These are phyloP conservation scores for Belonocnema kinseyi DNA, from an alignment of 1,140 invertebrate species.

Conservation along the genomic window DNA sequence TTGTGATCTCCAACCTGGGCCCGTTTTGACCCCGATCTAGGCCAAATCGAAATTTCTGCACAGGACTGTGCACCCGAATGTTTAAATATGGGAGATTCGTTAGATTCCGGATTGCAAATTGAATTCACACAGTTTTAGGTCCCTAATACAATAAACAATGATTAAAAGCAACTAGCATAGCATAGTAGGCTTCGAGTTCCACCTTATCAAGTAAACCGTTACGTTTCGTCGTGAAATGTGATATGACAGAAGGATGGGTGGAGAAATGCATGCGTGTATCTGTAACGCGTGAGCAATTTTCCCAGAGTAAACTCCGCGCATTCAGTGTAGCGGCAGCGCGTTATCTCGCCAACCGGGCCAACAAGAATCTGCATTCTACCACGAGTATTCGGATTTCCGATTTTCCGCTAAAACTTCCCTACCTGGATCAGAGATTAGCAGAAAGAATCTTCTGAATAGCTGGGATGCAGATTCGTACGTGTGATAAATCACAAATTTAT, in stretches of 20 bases:
- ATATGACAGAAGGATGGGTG: constrained; percentile 10
- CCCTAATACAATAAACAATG: no score
- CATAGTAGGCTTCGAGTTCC: background rate
- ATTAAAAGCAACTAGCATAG: no score
- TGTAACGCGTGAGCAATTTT: constrained; percentile 52
- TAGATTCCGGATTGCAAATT: no score
- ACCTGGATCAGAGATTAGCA: background rate
- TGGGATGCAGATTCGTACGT: background rate
- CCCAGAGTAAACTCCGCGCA: constrained; percentile 44
- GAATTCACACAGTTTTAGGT: no score
- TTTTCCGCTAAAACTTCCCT: background rate
- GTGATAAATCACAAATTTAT: background rate
- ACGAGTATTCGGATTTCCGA: constrained; percentile 44
- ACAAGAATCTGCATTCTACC: constrained; percentile 45
- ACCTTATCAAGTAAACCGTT: constrained; percentile 43
- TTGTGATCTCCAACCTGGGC: no score
- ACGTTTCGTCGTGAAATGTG: constrained; percentile 44
- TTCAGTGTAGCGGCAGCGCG: constrained; percentile 40
- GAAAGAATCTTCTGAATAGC: background rate
- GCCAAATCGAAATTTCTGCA: no score
- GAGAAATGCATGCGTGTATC: background rate
- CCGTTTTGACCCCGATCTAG: no score
- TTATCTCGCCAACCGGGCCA: constrained; percentile 48
- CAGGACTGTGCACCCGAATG: no score
- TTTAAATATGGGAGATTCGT: no score